These are phyloP conservation scores for Bemisia tabaci DNA, from an alignment of 1,140 invertebrate genomes.

Conservation along the genomic window DNA sequence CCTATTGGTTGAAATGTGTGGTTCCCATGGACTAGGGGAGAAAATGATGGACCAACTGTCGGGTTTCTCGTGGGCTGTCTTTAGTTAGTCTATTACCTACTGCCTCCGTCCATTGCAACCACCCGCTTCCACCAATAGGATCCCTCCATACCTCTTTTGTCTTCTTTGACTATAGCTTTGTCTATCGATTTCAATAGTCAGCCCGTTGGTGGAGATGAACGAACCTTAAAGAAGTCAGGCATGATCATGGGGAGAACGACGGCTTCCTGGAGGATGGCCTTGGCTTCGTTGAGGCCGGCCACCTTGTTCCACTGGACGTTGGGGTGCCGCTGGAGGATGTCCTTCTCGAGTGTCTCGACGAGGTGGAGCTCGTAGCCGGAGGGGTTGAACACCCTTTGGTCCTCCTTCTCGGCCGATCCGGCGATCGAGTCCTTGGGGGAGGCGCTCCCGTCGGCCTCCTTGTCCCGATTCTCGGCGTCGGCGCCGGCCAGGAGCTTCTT, in stretches of 20 bases:
- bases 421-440: conserved; percentile 5
- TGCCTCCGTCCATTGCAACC: no score
- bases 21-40: no score
- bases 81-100: no score
- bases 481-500: conserved; percentile 13
- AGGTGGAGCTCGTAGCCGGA: conserved; percentile 62
- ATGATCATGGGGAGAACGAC: conserved; percentile 51
- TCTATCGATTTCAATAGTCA: no score
- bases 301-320: conserved; percentile 48
- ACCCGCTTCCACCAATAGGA: no score
- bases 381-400: conserved; percentile 50
- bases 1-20: no score
- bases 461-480: conserved; percentile 1
- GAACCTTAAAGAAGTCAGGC: conserved; percentile 53
- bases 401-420: conserved; percentile 30
- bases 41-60: no score
- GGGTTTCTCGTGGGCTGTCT: no score
- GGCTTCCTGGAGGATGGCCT: conserved; percentile 52
- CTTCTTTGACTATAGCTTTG: no score
- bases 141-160: no score
- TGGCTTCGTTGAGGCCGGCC: conserved; percentile 50
- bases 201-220: no score
- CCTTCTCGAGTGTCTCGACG: conserved; percentile 55
- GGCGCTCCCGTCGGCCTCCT: neutral
- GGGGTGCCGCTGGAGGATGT: conserved; percentile 47